Percentiles rank a stretch among this genome's conserved stretches.
These are phyloP conservation scores for Anniella stebbinsi DNA, from an alignment of 2,797 vertebrate species.

Conservation along the genomic window DNA sequence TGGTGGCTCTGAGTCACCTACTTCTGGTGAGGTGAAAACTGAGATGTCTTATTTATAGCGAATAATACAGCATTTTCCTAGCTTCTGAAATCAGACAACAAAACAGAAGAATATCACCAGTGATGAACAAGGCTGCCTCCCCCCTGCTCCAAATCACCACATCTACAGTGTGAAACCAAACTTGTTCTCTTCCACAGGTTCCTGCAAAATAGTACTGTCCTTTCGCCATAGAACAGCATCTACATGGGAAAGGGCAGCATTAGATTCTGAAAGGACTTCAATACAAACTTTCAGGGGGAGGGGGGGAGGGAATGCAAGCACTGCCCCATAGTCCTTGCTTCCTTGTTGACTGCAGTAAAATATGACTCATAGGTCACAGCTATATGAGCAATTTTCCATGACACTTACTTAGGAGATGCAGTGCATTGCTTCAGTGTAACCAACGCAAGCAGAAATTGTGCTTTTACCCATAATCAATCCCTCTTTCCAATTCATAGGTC, in stretches of 20 bases:
- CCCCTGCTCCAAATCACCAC: no score
- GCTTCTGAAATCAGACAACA: not conserved
- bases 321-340: not conserved
- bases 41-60: conserved; percentile 2
- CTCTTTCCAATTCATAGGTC: not conserved
- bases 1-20: conserved; percentile 17
- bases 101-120: not conserved
- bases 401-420: not conserved
- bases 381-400: not conserved
- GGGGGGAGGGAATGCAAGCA: not conserved
- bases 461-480: not conserved
- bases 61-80: not conserved
- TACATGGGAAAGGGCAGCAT: not conserved
- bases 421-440: not conserved
- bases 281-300: not conserved
- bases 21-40: conserved; percentile 13
- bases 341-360: not conserved
- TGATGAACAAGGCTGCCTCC: not conserved
- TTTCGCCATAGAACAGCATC: not conserved
- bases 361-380: not conserved
- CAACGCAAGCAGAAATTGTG: not conserved
- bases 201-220: not conserved
- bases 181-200: not conserved
- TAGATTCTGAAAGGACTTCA: not conserved
- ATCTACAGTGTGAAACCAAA: not conserved